Conservation (phyloP, 2,797 vertebrate genomes). For the Oreortyx pictus region DNA sequence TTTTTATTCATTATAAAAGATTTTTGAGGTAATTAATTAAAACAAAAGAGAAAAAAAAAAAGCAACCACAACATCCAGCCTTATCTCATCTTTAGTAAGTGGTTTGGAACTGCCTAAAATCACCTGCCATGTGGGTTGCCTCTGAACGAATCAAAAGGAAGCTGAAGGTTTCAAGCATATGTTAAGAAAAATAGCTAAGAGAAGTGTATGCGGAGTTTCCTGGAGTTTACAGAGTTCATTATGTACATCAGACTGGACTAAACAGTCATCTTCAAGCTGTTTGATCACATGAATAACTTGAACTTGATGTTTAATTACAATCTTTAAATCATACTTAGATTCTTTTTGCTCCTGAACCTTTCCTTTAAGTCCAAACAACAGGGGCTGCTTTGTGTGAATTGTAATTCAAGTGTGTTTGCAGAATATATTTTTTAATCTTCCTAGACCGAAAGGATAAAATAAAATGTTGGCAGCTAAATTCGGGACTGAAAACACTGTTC, state of each 20-base stretch:
- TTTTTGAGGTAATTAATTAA: background rate
- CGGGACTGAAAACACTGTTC: background rate
- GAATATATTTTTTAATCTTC: background rate
- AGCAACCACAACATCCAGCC: background rate
- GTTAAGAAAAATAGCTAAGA: background rate
- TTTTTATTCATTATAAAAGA: background rate
- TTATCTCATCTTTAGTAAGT: background rate
- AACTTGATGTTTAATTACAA: background rate
- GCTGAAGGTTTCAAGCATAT: background rate
- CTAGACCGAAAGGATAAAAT: background rate
- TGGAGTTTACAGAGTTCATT: background rate
- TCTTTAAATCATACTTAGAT: accelerated
- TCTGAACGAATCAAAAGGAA: background rate
- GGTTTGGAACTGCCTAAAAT: background rate
- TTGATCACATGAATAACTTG: background rate
- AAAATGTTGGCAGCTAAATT: background rate
- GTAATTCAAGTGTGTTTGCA: background rate
- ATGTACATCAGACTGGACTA: background rate
- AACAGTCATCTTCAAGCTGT: background rate
- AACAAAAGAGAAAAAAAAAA: background rate
- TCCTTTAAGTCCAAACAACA: background rate
- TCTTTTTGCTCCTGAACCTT: background rate
- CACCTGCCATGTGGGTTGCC: background rate
- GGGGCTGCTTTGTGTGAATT: background rate
- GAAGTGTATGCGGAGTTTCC: background rate